Conservation (phyloP, 2,888 invertebrate species). For the Mesodorylaimus sp. region DNA sequence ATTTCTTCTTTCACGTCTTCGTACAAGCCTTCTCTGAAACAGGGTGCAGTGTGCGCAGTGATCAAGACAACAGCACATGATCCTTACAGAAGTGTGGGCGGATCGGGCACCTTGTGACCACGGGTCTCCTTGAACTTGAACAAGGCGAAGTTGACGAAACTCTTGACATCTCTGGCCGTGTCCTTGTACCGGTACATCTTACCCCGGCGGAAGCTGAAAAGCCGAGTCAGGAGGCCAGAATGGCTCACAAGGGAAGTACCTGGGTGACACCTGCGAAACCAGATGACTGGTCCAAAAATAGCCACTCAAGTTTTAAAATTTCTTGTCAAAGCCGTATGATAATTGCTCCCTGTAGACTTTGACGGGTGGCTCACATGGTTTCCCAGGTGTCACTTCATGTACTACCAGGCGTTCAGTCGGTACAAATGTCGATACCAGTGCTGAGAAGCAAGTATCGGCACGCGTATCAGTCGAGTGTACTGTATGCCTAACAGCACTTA, state of each 20-base stretch:
- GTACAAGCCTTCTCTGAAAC: conserved; percentile 21
- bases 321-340: no score
- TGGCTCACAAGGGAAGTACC: background rate
- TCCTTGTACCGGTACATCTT: conserved; percentile 30
- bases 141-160: conserved; percentile 25
- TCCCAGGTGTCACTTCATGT: no score
- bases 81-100: conserved; percentile 23
- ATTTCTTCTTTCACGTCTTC: conserved; percentile 25
- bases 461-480: no score
- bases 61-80: background rate
- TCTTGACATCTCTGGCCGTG: conserved; percentile 24
- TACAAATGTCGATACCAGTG: no score
- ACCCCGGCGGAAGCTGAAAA: conserved; percentile 24
- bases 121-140: conserved; percentile 26
- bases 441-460: no score
- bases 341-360: no score
- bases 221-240: background rate
- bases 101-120: conserved; percentile 26
- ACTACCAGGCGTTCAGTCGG: no score
- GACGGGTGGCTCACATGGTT: no score
- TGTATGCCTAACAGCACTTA: no score
- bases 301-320: no score
- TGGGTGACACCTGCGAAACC: no score
- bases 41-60: background rate
- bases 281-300: no score